These are phyloP conservation scores for Noctua pronuba DNA, from an alignment of 2,888 invertebrate genomes.

Conservation along the genomic window DNA sequence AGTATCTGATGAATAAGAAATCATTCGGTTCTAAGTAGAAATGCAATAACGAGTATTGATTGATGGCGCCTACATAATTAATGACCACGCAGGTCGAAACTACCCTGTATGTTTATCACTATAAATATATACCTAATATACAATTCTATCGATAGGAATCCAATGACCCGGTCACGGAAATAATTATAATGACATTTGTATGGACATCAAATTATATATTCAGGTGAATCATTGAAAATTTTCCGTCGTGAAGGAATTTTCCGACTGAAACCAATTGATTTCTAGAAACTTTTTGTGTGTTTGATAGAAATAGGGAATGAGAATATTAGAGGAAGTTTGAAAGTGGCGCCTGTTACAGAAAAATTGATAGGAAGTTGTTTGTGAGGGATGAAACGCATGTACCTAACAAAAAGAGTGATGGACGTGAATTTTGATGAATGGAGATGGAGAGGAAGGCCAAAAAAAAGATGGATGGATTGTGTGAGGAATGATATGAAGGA, in stretches of 20 bases:
- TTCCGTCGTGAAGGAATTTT: constrained; percentile 1
- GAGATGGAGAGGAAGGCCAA: no score
- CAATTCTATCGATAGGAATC: constrained; percentile 24
- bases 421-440: no score
- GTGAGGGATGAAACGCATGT: no score
- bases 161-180: constrained; percentile 39
- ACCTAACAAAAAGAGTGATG: no score
- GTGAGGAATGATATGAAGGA: no score
- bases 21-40: constrained; percentile 12
- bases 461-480: no score
- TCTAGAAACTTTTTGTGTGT: background rate
- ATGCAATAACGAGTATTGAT: constrained; percentile 55
- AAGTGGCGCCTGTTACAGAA: no score
- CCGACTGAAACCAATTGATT: constrained; percentile 19
- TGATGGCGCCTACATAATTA: constrained; percentile 40
- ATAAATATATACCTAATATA: constrained; percentile 10
- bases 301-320: background rate
- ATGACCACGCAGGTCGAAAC: constrained; percentile 17
- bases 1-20: constrained; percentile 40
- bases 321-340: no score
- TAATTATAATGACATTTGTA: constrained; percentile 51
- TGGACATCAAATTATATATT: constrained; percentile 22
- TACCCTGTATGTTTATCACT: background rate
- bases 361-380: no score
- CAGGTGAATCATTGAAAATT: constrained; percentile 18